Evolutionary conservation across 2,113 vertebrate genomes (phyloP).

Genomic region (Zootoca vivipara): DNA sequence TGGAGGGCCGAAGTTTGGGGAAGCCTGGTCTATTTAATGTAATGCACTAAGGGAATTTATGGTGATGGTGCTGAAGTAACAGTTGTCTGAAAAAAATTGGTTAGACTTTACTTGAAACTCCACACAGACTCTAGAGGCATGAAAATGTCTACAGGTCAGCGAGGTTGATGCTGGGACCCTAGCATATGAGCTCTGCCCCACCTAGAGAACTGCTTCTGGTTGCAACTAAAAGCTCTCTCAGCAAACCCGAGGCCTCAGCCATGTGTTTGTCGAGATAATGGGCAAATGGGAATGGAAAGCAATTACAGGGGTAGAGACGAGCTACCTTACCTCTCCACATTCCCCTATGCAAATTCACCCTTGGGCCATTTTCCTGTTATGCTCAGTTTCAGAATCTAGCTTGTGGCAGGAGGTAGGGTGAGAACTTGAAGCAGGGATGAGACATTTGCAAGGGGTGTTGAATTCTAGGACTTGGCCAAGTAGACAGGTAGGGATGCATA

Average conservation of each 20-base stretch:
- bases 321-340: fast-evolving
- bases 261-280: no score
- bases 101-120: not conserved
- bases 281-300: no score
- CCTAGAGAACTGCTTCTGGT: no score
- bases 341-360: not conserved
- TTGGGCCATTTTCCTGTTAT: not conserved
- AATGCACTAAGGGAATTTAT: not conserved
- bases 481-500: not conserved
- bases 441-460: not conserved
- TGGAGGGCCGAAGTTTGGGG: no score
- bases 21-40: not conserved
- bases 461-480: not conserved
- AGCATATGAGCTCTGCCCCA: no score
- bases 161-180: not conserved
- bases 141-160: not conserved
- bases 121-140: not conserved
- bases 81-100: not conserved
- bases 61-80: not conserved
- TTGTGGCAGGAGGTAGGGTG: no score
- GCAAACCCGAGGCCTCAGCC: no score
- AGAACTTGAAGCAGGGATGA: not conserved
- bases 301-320: no score
- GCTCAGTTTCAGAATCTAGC: no score
- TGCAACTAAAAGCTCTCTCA: no score